Percentiles rank a stretch among this genome's conserved stretches.
phyloP scores from a whole-genome alignment of 2,888 invertebrate species.

The Exocentrus adspersus region DNA sequence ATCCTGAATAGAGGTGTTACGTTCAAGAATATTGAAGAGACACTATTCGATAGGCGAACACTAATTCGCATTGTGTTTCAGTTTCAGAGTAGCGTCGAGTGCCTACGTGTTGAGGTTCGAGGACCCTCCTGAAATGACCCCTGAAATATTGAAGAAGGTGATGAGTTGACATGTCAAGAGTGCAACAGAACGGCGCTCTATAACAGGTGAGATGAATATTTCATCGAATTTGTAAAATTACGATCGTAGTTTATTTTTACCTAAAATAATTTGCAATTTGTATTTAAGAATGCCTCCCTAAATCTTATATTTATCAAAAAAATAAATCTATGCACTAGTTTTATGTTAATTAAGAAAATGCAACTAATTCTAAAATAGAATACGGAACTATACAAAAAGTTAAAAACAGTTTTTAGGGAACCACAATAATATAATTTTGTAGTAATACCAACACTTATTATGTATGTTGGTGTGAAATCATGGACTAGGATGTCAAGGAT shows the following conservation, averaged over 20 bases:
- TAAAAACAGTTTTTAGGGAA: no score
- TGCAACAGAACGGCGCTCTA: slow-evolving; percentile 53
- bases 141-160: slow-evolving; percentile 46
- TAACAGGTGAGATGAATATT: slow-evolving; percentile 48
- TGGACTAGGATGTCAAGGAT: no score
- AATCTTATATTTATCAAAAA: neutral
- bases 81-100: slow-evolving; percentile 19
- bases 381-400: no score
- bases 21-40: neutral
- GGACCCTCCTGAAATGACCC: slow-evolving; percentile 30
- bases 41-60: neutral
- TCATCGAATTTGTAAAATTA: slow-evolving; percentile 31
- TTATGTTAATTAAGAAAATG: no score
- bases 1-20: neutral
- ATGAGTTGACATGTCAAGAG: slow-evolving; percentile 49
- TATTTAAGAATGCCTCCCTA: neutral
- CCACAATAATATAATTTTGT: no score
- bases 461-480: no score
- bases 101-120: neutral
- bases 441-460: no score
- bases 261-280: slow-evolving; percentile 26
- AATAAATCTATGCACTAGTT: no score
- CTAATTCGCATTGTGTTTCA: slow-evolving; percentile 19
- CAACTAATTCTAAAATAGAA: no score
- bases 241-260: slow-evolving; percentile 26